These are phyloP conservation scores for Xestoiulus laeticollis DNA, from an alignment of 2,888 invertebrate genomes.

Conservation along the genomic window DNA sequence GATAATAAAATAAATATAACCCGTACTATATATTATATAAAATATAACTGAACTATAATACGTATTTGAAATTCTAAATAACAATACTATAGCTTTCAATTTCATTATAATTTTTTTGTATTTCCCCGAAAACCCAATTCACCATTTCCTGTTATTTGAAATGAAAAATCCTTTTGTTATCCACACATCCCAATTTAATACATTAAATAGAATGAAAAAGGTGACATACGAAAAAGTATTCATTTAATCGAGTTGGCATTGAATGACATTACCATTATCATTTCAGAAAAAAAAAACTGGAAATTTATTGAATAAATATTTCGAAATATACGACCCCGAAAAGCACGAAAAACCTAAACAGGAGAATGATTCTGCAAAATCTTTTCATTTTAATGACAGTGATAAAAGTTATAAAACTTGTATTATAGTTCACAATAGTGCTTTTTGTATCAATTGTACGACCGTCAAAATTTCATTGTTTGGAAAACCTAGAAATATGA, in stretches of 20 bases:
- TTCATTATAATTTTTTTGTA: not conserved
- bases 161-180: not conserved
- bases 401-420: slow-evolving; percentile 8
- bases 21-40: no score
- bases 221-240: not conserved
- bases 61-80: not conserved
- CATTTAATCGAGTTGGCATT: not conserved
- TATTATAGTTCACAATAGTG: not conserved
- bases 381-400: not conserved
- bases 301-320: not conserved
- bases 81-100: not conserved
- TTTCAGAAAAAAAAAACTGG: not conserved
- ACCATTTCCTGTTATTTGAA: not conserved
- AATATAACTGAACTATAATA: no score
- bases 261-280: not conserved
- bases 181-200: slow-evolving; percentile 19
- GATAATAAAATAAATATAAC: no score
- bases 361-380: not conserved
- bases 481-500: not conserved
- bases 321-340: not conserved
- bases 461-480: not conserved
- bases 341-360: not conserved
- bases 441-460: not conserved
- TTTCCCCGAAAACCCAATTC: not conserved
- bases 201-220: not conserved